Conservation (phyloP, 2,888 invertebrate species). For the Perithous albicinctus region DNA sequence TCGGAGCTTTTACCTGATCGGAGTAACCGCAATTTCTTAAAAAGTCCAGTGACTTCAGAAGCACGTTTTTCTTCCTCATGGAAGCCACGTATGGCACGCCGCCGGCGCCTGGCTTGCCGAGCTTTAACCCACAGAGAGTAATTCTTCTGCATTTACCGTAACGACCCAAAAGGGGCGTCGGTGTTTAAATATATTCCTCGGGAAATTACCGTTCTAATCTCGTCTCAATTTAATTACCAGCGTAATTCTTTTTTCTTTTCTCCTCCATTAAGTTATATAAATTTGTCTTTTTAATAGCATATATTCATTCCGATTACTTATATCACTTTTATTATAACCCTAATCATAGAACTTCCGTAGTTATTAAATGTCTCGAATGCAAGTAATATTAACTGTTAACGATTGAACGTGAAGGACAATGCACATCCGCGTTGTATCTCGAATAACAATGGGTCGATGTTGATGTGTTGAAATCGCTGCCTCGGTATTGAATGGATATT, state of each 20-base stretch:
- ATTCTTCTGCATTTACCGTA: slow-evolving; percentile 89
- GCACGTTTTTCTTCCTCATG: slow-evolving; percentile 89
- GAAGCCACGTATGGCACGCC: slow-evolving; percentile 88
- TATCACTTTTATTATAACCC: neutral
- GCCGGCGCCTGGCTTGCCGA: too few species aligned
- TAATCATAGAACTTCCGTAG: neutral
- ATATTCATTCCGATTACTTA: neutral
- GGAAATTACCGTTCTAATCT: neutral
- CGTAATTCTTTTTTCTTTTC: neutral
- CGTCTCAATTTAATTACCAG: too few species aligned
- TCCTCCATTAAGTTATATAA: neutral
- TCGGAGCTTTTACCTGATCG: slow-evolving; percentile 71
- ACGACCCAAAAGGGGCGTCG: slow-evolving; percentile 82
- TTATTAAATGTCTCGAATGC: neutral
- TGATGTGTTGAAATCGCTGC: neutral
- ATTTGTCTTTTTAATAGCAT: neutral
- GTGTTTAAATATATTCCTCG: neutral
- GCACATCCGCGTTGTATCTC: neutral
- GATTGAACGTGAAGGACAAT: neutral
- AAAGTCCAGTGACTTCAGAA: slow-evolving; percentile 86
- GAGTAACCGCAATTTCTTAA: slow-evolving; percentile 62
- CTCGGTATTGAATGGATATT: slow-evolving; percentile 46
- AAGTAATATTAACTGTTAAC: neutral
- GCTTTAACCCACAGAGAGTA: slow-evolving; percentile 93
- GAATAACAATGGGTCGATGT: slow-evolving; percentile 11